These are phyloP conservation scores for Pedionomus torquatus DNA, from an alignment of 2,113 vertebrate species.

Conservation along the genomic window DNA sequence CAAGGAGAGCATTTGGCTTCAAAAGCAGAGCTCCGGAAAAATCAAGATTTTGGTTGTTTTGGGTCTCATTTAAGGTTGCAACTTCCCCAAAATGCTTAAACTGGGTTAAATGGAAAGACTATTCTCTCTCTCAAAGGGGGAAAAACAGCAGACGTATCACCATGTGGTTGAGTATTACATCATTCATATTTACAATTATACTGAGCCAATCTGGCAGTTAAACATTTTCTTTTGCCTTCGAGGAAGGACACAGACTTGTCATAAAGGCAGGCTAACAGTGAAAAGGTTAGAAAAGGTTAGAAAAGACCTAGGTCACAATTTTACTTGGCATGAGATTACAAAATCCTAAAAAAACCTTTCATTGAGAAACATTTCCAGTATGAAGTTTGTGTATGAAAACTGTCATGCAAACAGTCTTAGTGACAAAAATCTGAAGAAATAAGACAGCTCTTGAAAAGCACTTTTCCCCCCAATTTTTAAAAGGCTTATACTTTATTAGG, in stretches of 20 bases:
- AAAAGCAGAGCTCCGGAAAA: slow-evolving; percentile 46
- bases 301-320: background rate
- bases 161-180: slow-evolving; percentile 15
- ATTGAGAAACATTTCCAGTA: background rate
- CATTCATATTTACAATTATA: background rate
- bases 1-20: slow-evolving; percentile 21
- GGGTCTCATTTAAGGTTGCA: slow-evolving; percentile 13
- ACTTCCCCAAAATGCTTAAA: slow-evolving; percentile 23
- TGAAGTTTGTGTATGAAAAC: background rate
- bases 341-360: background rate
- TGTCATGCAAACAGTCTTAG: background rate
- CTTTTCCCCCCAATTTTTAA: background rate
- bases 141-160: slow-evolving; percentile 23
- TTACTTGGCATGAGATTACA: background rate
- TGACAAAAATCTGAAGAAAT: background rate
- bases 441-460: background rate
- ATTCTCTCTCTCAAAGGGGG: background rate
- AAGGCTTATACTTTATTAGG: background rate
- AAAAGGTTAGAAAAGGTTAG: background rate
- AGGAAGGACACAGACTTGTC: background rate
- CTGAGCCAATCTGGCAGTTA: slow-evolving; percentile 20
- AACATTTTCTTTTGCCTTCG: slow-evolving; percentile 23
- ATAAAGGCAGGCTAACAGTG: background rate
- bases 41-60: slow-evolving; percentile 36
- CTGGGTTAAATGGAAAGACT: background rate